phyloP scores from a whole-genome alignment of 35 echinoderm and acorn worm species.

The Apostichopus japonicus region DNA sequence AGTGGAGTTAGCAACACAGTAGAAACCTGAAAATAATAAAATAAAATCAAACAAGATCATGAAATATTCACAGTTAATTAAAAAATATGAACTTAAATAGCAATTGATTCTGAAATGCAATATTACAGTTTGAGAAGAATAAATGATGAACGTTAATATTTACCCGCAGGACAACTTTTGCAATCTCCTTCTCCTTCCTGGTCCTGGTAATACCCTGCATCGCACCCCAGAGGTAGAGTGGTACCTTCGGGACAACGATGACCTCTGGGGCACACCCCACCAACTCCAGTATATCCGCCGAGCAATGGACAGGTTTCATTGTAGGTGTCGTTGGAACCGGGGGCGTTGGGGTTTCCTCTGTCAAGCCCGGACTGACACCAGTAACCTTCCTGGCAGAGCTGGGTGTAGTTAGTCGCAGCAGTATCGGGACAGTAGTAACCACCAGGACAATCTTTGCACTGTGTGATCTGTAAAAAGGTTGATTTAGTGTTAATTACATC shows the following conservation, averaged over 20 bases:
- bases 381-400: slow-evolving; percentile 81
- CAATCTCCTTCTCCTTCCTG: slow-evolving; percentile 82
- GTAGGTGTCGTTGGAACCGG: slow-evolving; percentile 84
- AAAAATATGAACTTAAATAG: too few relatives aligned
- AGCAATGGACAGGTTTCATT: slow-evolving; percentile 87
- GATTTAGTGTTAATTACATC: too few relatives aligned
- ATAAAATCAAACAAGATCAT: background rate
- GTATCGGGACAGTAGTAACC: slow-evolving; percentile 82
- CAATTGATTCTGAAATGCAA: too few relatives aligned
- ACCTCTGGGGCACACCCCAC: slow-evolving; percentile 87
- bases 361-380: slow-evolving; percentile 93
- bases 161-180: slow-evolving; percentile 82
- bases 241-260: slow-evolving; percentile 79
- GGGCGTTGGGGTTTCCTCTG: slow-evolving; percentile 73
- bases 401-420: slow-evolving; percentile 69
- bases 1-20: slow-evolving; percentile 89
- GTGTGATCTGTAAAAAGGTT: slow-evolving; percentile 63
- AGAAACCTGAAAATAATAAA: slow-evolving; percentile 63
- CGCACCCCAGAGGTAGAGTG: slow-evolving; percentile 76
- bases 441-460: slow-evolving; percentile 89
- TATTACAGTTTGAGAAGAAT: too few relatives aligned
- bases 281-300: slow-evolving; percentile 89
- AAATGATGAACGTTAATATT: background rate
- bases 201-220: slow-evolving; percentile 85
- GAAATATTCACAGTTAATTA: too few relatives aligned